Base-by-base conservation (phyloP, 2,888 invertebrate genomes). In the Carterocephalus palaemon region DNA sequence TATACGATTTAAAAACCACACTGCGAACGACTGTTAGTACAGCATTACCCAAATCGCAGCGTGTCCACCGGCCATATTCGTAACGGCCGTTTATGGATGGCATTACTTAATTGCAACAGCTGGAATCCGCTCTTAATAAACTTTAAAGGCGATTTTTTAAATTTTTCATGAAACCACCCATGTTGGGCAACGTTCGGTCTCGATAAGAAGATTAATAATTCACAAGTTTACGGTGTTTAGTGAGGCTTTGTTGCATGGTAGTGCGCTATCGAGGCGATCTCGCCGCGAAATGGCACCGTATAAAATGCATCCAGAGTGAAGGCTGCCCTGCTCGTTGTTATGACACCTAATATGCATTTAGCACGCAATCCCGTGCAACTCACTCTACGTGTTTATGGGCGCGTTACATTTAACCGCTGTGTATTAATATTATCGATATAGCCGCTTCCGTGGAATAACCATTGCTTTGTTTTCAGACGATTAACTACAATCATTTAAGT, bases 181-280 rank as follows among this genome's bases (percentile, higher is more conserved):
- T 76, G 80, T 80, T 70, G 64, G 63, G 64, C 64, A 40, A 47
- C 39, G 47, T 45, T 38, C 32, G 49, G 51, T 62, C 64, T 74
- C 79, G 81, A 83, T 83, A 83, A 80, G 71, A 60, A 65, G 77
- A 81, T 85, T 84, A 85, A 85, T 85, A 82, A 85, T 85, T 84
- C 83, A 85, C 82, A 76, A 80, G 82, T 83, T 84, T 77, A 83
- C 83, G 83, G 83, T 75, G 83, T 77, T 85, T 82, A 83, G 80
- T 60, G 68, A 57, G 68, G 68, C 67, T 65, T 68, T 75, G 78
- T 82, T 78, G 83, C 84, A 79, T 79, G 82, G 75, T 53, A 56
- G 60, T 57, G 64, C 62, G 61, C 60, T 84, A 84, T 84, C 84
- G 71, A 49, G 17, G 51, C 64, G 62, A 81, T 83, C 81, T 74